Evolutionary conservation across 2,113 vertebrate genomes (phyloP).

Genomic region (Rhynchomys soricoides): DNA sequence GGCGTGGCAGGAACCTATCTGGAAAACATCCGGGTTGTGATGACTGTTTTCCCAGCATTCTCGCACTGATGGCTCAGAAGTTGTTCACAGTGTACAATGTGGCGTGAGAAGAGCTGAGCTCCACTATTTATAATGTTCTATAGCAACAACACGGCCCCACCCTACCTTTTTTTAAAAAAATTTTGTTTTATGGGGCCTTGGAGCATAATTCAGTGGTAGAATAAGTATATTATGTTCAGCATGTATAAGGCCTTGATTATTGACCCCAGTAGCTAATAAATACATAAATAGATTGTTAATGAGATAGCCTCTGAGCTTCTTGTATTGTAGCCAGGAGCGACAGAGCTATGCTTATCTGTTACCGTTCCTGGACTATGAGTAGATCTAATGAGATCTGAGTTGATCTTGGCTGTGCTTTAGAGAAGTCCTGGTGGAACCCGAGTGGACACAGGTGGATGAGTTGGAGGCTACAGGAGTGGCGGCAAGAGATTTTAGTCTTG

Average conservation of each 20-base stretch:
- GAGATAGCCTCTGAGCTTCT: background rate
- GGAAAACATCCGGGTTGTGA: constrained; percentile 60
- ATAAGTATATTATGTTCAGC: background rate
- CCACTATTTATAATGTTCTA: constrained; percentile 57
- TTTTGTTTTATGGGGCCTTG: background rate
- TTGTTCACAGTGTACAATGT: constrained; percentile 14
- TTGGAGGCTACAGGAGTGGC: background rate
- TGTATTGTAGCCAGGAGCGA: background rate
- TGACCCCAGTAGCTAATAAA: background rate
- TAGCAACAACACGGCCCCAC: background rate
- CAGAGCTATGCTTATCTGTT: background rate
- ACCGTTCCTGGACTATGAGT: background rate
- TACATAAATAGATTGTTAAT: background rate
- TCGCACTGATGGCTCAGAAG: constrained; percentile 36
- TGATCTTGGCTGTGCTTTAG: background rate
- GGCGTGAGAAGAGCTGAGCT: constrained; percentile 40
- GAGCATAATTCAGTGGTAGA: too few species aligned
- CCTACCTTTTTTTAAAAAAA: background rate
- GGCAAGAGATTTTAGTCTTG: background rate
- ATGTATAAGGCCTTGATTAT: background rate
- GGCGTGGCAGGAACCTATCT: constrained; percentile 34
- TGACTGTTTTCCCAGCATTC: constrained; percentile 54
- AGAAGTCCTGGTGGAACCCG: background rate
- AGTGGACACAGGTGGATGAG: background rate
- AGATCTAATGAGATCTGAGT: background rate